Evolutionary conservation across 2,113 vertebrate genomes (phyloP), one percentile per base, ranked within the genome.

Genomic region (Leucopsar rothschildi): DNA sequence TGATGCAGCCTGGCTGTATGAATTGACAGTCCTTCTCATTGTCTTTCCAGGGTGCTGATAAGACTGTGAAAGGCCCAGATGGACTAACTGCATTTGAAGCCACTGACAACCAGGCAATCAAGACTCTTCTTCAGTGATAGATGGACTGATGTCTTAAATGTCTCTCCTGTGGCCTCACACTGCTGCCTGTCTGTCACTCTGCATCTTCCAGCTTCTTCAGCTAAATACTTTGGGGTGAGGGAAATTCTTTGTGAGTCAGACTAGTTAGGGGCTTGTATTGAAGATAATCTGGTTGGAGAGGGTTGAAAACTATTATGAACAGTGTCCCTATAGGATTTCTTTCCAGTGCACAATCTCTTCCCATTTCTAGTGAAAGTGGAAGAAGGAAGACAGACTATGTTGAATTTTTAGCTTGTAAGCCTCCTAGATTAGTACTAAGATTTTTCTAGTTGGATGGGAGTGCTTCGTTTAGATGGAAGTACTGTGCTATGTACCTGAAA

Each of bases 71-170:
- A 98, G 98, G 98, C 94, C 98, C 98, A 55, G 98, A 99, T 81
- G 99, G 98, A 97, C 92, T 97, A 65, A 98, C 96, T 85, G 98
- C 98, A 94, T 98, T 98, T 57, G 99, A 99, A 97, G 98, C 98
- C 71, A 98, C 98, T 73, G 98, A 99, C 91, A 97, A 95, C 87
- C 98, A 98, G 16, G 98, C 97, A 94, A 99, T 99, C 93, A 99
- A 98, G 98, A 98, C 98, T 91, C 98, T 99, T 90, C 98, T 99
- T 82, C 98, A 99, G 98, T 99, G 98, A 99, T 64, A 92, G 98
- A 98, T 94, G 97, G 98, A 97, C 98, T 98, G 96, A 97, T 98
- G 97, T 83, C 91, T 97, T 97, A 93, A 97, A 97, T 95, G 96
- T 95, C 94, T 98, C 97, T 98, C 98, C 98, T 97, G 97, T 97